Percentiles rank a stretch among this genome's conserved stretches.
Conservation (phyloP, 2,888 invertebrate genomes). For the Drosophila mettleri region DNA sequence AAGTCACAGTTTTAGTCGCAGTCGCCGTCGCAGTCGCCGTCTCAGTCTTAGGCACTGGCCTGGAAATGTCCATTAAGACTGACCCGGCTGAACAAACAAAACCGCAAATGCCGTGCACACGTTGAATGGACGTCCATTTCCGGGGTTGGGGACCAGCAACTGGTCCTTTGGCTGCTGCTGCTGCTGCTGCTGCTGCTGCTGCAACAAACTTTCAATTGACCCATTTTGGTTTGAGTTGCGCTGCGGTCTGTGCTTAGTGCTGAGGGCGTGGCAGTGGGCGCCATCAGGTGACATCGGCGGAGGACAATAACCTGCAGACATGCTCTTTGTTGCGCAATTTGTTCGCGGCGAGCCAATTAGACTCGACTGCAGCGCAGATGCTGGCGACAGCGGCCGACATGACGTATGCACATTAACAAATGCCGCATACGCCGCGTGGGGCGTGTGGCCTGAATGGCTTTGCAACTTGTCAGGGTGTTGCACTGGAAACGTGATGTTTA, state of each 20-base stretch:
- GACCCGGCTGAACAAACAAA: constrained; percentile 21
- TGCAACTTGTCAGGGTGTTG: constrained; percentile 79
- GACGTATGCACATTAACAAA: constrained; percentile 54
- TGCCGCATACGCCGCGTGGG: constrained; percentile 45
- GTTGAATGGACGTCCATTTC: constrained; percentile 31
- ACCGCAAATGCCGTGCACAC: constrained; percentile 16
- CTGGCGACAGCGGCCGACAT: constrained; percentile 21
- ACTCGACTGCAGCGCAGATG: constrained; percentile 18
- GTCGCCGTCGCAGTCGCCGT: not conserved
- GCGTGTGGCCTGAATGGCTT: constrained; percentile 32
- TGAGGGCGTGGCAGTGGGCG: constrained; percentile 35
- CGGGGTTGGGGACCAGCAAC: constrained; percentile 12
- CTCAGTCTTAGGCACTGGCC: constrained; percentile 12
- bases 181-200: no score
- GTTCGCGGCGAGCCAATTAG: constrained; percentile 69
- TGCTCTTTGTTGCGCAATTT: constrained; percentile 56
- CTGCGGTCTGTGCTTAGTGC: constrained; percentile 40
- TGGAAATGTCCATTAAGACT: constrained; percentile 32
- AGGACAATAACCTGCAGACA: constrained; percentile 73
- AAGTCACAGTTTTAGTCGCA: not conserved
- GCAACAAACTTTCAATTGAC: constrained; percentile 57
- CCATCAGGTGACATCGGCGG: constrained; percentile 46
- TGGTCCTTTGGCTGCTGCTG: constrained; percentile 12
- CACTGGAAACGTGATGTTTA: constrained; percentile 81
- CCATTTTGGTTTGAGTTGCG: constrained; percentile 51